phyloP scores from a whole-genome alignment of 2,888 invertebrate species.

The Hydropsyche betteni region DNA sequence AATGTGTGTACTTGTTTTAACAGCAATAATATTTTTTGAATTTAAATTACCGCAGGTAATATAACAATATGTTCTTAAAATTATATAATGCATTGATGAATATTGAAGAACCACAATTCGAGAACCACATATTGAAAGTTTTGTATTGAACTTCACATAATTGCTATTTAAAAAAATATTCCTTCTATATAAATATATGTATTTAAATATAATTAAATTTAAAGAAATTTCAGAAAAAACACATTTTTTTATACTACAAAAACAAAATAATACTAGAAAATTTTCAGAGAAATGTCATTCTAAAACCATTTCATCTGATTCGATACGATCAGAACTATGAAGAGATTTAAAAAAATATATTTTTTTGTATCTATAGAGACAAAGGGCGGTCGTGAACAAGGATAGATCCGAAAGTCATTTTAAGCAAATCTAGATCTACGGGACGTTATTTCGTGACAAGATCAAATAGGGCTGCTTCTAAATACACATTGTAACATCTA shows the following conservation, averaged over 20 bases:
- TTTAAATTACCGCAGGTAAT: too few relatives aligned
- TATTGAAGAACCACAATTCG: slow-evolving; percentile 3
- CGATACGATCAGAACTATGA: too few relatives aligned
- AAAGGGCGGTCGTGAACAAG: neutral
- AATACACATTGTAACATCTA: neutral
- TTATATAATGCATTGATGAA: neutral
- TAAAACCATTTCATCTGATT: too few relatives aligned
- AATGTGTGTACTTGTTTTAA: too few relatives aligned
- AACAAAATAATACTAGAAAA: neutral
- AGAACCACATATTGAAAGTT: neutral
- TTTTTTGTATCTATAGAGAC: too few relatives aligned
- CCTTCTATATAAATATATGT: neutral
- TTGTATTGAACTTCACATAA: too few relatives aligned
- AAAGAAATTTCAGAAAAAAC: neutral
- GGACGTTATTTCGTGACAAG: slow-evolving; percentile 13
- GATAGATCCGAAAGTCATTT: slow-evolving; percentile 26
- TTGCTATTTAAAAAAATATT: too few relatives aligned
- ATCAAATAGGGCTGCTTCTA: neutral
- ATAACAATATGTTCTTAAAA: too few relatives aligned
- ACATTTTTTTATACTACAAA: neutral
- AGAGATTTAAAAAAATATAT: too few relatives aligned
- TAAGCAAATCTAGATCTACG: slow-evolving; percentile 13
- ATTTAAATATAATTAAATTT: neutral
- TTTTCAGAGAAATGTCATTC: too few relatives aligned
- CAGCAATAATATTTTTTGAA: too few relatives aligned